Evolutionary conservation across 2,888 invertebrate genomes (phyloP), one percentile per base, ranked within the genome.

Genomic region (Agrenia bidenticulata): DNA sequence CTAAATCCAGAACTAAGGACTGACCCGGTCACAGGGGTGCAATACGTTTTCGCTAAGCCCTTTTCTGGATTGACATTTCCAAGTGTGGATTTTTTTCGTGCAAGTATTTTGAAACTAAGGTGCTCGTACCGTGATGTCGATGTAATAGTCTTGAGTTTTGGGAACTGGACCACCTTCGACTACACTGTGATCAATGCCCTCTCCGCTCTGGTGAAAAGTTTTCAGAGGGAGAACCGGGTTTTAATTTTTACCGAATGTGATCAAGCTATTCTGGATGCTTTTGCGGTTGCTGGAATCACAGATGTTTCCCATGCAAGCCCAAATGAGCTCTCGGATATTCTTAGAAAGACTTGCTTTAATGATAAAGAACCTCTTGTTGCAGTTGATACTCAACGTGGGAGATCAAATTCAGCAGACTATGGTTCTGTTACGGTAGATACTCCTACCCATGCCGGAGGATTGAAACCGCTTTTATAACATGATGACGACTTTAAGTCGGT

Each of bases 1-100:
- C 87, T 93, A 70, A 84, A 86, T 39, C 87, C 91, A 11, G 90
- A 92, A 80, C 85, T 86, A 78, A 82, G 89, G 42, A 85, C 83
- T 79, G 90, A 73, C 11, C 50, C 54, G 0, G 13, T 24, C 9
- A 63, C 61, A 9, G 53, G 53, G 0, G n/a, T 62, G 2, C 51
- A 64, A 27, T 73, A 70, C 37, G 23, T 72, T 17, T 23, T 57
- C 19, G 49, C 66, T 2, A 63, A 67, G 53, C 70, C 70, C 1
- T 37, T 49, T 15, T 24, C 59, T n/a, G 70, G 73, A 13, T 32
- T 73, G 0, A 56, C 66, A 5, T 75, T 73, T 49, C 71, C 73
- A 0, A 69, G 69, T 62, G 67, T 73, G n/a, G 70, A 72, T 45
- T 42, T 56, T 45, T 27, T 73, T 11, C 67, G 69, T 2, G 61